Percentiles rank a stretch among this genome's conserved stretches.
Conservation (phyloP, 2,888 invertebrate genomes). For the Sthenelais limicola region DNA sequence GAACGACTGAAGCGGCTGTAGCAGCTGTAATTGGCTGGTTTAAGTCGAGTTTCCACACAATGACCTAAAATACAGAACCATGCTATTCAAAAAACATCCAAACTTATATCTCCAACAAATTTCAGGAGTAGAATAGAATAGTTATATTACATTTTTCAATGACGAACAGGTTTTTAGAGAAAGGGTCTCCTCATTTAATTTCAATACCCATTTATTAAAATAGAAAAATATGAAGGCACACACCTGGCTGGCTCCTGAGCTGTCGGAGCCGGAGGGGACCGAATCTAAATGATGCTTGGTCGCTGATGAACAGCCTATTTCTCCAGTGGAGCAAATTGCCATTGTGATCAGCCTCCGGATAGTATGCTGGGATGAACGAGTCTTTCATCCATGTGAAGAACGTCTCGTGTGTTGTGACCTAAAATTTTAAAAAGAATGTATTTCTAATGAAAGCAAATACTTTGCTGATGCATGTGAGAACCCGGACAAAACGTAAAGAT, state of each 20-base stretch:
- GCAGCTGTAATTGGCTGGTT: not conserved
- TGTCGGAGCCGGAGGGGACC: constrained; percentile 30
- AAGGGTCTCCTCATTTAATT: no score
- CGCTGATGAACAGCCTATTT: constrained; percentile 1
- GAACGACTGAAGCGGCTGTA: not conserved
- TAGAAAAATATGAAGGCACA: no score
- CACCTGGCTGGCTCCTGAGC: constrained; percentile 14
- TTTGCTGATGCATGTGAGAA: not conserved
- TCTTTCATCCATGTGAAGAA: constrained; percentile 30
- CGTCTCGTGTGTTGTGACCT: not conserved
- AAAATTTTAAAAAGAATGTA: not conserved
- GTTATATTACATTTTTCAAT: no score
- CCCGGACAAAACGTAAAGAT: not conserved
- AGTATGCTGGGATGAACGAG: constrained; percentile 16
- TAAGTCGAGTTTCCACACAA: no score
- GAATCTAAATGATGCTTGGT: constrained; percentile 10
- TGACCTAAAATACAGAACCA: no score
- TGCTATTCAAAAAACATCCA: no score
- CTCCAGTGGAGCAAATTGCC: constrained; percentile 27
- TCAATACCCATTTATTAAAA: no score
- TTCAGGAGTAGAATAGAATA: no score
- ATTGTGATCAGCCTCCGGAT: constrained; percentile 18
- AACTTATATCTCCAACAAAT: no score
- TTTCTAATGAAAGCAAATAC: not conserved
- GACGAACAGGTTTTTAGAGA: no score